These are phyloP conservation scores for Apeltes quadracus DNA, from an alignment of 2,113 vertebrate genomes.

Conservation along the genomic window DNA sequence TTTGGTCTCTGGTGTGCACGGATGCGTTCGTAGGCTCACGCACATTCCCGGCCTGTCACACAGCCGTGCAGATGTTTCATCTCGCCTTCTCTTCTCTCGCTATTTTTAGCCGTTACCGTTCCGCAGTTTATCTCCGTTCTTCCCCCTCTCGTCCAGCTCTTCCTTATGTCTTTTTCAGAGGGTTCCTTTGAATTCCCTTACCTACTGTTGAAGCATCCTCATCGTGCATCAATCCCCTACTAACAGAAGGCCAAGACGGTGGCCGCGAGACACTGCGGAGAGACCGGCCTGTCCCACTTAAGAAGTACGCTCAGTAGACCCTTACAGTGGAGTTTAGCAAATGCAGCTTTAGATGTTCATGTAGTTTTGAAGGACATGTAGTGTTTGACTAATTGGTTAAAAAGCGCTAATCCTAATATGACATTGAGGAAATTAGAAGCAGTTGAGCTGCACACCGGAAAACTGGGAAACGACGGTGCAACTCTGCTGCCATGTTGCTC, in stretches of 20 bases:
- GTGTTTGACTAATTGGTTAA: slow-evolving; percentile 28
- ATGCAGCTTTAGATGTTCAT: slow-evolving; percentile 18
- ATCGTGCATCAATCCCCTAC: slow-evolving; percentile 20
- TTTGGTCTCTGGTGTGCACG: slow-evolving; percentile 5
- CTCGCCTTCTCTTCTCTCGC: slow-evolving; percentile 25
- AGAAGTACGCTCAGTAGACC: slow-evolving; percentile 38
- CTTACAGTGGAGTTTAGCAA: slow-evolving; percentile 23
- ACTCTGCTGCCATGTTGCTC: slow-evolving; percentile 19
- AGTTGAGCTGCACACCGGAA: slow-evolving; percentile 16
- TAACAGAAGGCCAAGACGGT: slow-evolving; percentile 35
- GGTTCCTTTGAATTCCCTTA: slow-evolving; percentile 11
- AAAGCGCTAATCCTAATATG: slow-evolving; percentile 34
- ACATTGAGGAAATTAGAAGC: slow-evolving; percentile 44
- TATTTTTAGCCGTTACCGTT: slow-evolving; percentile 52
- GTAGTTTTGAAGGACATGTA: slow-evolving; percentile 40
- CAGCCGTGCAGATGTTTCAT: slow-evolving; percentile 45
- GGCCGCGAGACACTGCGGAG: slow-evolving; percentile 28
- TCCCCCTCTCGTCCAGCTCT: slow-evolving; percentile 4
- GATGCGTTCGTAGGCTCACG: slow-evolving; percentile 14
- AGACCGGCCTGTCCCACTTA: slow-evolving; percentile 32
- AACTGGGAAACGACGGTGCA: not conserved
- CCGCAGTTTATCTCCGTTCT: slow-evolving; percentile 22
- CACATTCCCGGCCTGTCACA: slow-evolving; percentile 15
- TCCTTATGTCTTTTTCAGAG: slow-evolving; percentile 15
- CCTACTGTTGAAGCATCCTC: slow-evolving; percentile 12